A percentile compares a stretch with the other conserved stretches of the same genome.
phyloP scores from a whole-genome alignment of 2,113 vertebrate species.

The Spizaetus ornatus region DNA sequence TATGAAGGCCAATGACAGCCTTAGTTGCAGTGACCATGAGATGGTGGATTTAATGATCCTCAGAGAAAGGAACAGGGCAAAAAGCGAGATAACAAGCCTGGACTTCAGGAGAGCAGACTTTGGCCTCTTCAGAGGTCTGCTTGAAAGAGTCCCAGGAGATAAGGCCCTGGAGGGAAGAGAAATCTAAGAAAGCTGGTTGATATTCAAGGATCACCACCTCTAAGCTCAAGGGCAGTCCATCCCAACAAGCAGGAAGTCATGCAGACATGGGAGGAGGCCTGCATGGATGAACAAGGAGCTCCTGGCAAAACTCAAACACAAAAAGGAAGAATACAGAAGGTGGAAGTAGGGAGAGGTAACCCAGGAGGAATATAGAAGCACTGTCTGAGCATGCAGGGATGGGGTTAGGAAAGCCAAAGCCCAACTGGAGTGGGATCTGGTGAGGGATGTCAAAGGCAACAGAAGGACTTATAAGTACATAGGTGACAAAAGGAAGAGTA shows the following conservation, averaged over 20 bases:
- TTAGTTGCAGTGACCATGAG: not conserved
- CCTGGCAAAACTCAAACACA: not conserved
- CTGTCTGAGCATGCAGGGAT: not conserved
- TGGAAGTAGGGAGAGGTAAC: not conserved
- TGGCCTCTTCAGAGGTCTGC: not conserved
- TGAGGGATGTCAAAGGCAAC: not conserved
- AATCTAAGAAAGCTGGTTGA: not conserved
- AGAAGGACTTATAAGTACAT: not conserved
- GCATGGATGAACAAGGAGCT: not conserved
- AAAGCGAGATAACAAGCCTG: not conserved
- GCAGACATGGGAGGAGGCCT: no score
- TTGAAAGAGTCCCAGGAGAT: not conserved
- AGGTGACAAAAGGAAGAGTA: not conserved
- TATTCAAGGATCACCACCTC: not conserved
- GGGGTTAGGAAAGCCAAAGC: not conserved
- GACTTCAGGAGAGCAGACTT: not conserved
- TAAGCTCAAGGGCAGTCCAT: not conserved
- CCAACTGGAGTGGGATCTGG: not conserved
- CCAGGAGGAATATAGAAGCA: not conserved
- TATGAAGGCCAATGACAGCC: not conserved
- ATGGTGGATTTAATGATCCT: not conserved
- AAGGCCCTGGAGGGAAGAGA: not conserved
- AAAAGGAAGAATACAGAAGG: not conserved
- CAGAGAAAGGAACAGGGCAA: not conserved
- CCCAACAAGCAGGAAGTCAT: not conserved